Evolutionary conservation across 2,888 invertebrate species (phyloP), one percentile per base, ranked within the genome.

Genomic region (Fabriciana adippe): DNA sequence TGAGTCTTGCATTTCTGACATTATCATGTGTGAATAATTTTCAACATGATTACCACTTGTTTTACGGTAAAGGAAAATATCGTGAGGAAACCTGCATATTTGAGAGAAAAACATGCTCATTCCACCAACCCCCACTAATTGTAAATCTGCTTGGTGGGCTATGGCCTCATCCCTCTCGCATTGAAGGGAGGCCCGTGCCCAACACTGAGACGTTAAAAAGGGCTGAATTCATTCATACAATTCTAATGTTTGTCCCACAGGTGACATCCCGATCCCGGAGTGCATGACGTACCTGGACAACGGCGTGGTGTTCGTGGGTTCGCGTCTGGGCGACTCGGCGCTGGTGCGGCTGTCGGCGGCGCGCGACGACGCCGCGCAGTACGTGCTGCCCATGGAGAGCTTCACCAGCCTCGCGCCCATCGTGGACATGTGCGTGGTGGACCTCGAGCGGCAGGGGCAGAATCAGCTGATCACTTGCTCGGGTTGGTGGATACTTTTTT

Each of bases 381-480:
- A 98, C 84, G 97, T 99, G 26, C 96, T 97, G 76, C 95, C 97
- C 0, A 97, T 99, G 96, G 99, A 99, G 90, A 97, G 96, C 15
- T 99, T 98, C 89, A 98, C 98, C 35, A 99, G 99, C 90, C 93
- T 99, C 55, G 99, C 99, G 4, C 99, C 99, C 0, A 99, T 99
- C 76, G 95, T 99, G 26, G 99, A 99, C 86, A 99, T 99, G 97
- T 97, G 98, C 74, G 97, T 99, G 1, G 99, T 78, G 47, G 99
- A 99, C 90, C 93, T 99, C 72, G 99, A 99, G 88, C 93, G 97
- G 16, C 99, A 99, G 86, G 99, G 99, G 0, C 99, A 99, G 91
- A 99, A 98, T 15, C 99, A 99, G 86, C 95, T 99, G 73, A 98
- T 99, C 55, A 99, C 99, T 0, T 99, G 99, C 83, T 99, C 99